A percentile compares a stretch with the other conserved stretches of the same genome.
Evolutionary conservation across 2,113 vertebrate species (phyloP).

Genomic region (Mesitornis unicolor): DNA sequence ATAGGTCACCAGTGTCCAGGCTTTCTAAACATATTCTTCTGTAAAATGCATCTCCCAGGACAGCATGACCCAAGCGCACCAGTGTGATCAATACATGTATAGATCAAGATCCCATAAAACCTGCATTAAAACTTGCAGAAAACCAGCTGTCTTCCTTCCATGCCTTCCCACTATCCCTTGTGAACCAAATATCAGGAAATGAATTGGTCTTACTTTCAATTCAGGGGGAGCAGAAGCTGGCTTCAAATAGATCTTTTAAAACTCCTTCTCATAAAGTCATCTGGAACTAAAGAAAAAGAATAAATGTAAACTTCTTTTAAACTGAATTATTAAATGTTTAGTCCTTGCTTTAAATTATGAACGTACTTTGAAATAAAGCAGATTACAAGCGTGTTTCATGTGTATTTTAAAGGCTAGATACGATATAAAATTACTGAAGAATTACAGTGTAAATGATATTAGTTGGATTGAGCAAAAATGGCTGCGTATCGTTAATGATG

Average conservation of each 20-base stretch:
- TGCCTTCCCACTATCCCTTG: background rate
- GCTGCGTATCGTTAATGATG: slow-evolving; percentile 29
- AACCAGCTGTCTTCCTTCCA: background rate
- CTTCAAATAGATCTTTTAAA: background rate
- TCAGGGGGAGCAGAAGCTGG: background rate
- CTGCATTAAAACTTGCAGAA: background rate
- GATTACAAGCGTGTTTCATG: background rate
- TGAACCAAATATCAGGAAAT: background rate
- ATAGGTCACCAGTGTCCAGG: slow-evolving; percentile 24
- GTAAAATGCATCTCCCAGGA: background rate
- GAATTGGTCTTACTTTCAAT: background rate
- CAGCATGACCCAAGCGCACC: background rate
- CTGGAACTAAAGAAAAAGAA: background rate
- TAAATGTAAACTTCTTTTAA: background rate
- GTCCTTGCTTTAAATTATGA: slow-evolving; percentile 23
- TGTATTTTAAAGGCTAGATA: background rate
- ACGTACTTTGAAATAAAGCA: background rate
- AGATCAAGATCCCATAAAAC: background rate
- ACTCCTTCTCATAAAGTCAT: background rate
- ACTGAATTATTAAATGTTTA: background rate
- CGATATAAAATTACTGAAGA: slow-evolving; percentile 24
- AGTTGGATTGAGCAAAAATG: slow-evolving; percentile 23
- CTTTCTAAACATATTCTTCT: background rate
- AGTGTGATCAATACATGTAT: background rate
- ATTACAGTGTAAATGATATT: background rate